Evolutionary conservation across 1,140 invertebrate genomes (phyloP).

Genomic region (Ctenoplectra terminalis): DNA sequence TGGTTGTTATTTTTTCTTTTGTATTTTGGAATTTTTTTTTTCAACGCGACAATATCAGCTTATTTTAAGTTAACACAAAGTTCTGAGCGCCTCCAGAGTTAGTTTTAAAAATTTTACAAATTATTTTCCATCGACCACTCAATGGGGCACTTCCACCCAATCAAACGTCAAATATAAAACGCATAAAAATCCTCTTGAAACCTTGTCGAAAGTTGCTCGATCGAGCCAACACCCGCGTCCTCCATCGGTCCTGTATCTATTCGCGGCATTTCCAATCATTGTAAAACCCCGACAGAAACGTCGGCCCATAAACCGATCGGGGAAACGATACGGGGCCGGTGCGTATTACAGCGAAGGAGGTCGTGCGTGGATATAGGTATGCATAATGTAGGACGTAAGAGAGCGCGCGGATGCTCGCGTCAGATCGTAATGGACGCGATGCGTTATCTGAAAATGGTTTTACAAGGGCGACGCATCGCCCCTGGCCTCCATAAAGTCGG

Average conservation of each 20-base stretch:
- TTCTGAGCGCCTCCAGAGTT: too few relatives aligned
- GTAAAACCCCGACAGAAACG: slow-evolving; percentile 81
- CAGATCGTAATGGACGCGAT: slow-evolving; percentile 72
- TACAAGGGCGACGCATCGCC: slow-evolving; percentile 82
- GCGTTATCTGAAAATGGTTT: slow-evolving; percentile 82
- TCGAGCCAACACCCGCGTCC: not conserved
- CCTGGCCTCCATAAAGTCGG: slow-evolving; percentile 79
- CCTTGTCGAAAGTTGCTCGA: slow-evolving; percentile 5
- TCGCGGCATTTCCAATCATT: slow-evolving; percentile 82
- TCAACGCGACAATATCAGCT: too few relatives aligned
- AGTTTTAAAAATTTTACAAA: too few relatives aligned
- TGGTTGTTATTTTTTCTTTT: too few relatives aligned
- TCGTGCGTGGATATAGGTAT: slow-evolving; percentile 57
- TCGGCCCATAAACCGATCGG: slow-evolving; percentile 82
- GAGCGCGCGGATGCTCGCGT: too few relatives aligned
- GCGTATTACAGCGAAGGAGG: slow-evolving; percentile 55
- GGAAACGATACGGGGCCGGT: slow-evolving; percentile 76
- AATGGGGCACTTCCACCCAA: not conserved
- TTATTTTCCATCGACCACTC: too few relatives aligned
- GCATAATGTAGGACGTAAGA: slow-evolving; percentile 60
- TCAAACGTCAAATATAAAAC: not conserved
- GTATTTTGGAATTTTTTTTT: too few relatives aligned
- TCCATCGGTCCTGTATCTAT: slow-evolving; percentile 65
- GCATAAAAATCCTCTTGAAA: not conserved
- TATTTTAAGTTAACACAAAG: too few relatives aligned